Evolutionary conservation across 2,797 vertebrate species (phyloP).

Genomic region (Antennarius maculatus): DNA sequence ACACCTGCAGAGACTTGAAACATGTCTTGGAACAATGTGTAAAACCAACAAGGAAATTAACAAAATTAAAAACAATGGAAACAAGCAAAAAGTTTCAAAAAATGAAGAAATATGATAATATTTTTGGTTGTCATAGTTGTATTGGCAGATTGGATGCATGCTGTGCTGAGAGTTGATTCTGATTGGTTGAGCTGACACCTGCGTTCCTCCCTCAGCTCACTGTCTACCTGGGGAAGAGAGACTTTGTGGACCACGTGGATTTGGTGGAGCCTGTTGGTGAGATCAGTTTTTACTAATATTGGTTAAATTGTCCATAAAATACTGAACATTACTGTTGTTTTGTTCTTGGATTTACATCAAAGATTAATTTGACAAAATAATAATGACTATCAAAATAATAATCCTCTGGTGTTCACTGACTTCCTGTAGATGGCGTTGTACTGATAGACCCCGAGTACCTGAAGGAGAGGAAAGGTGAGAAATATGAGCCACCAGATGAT

Average conservation of each 20-base stretch:
- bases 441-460: slow-evolving; percentile 95
- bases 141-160: too few species aligned
- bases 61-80: too few species aligned
- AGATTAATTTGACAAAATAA: neutral
- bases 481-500: neutral
- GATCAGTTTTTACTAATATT: slow-evolving; percentile 30
- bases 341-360: neutral
- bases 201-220: slow-evolving; percentile 83
- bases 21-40: neutral
- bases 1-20: neutral
- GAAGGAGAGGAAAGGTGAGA: slow-evolving; percentile 90
- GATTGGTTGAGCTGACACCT: slow-evolving; percentile 11
- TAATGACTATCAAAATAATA: neutral
- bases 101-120: neutral
- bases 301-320: neutral
- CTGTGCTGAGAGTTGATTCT: neutral
- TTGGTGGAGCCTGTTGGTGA: slow-evolving; percentile 93
- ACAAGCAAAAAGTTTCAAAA: neutral
- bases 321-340: too few species aligned
- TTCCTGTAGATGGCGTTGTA: slow-evolving; percentile 89
- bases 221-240: slow-evolving; percentile 95
- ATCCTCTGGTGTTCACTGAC: neutral
- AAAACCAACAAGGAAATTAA: too few species aligned
- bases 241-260: slow-evolving; percentile 95
- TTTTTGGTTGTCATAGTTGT: too few species aligned